Evolutionary conservation across 2,113 vertebrate genomes (phyloP).

Genomic region (Taurulus bubalis): DNA sequence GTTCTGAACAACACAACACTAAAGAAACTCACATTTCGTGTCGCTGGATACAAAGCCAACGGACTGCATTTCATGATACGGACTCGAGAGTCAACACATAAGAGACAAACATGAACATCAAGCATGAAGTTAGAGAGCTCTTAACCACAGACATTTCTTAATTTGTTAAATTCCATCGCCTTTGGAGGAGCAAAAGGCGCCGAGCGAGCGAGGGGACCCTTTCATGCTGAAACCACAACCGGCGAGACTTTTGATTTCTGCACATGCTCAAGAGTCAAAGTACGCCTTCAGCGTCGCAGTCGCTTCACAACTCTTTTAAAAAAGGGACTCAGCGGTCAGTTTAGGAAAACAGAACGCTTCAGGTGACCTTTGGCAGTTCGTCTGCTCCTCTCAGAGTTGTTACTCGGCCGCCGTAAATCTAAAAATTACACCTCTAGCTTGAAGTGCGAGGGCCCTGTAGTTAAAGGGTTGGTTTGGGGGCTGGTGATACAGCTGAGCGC

Average conservation of each 20-base stretch:
- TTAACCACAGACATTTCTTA: not conserved
- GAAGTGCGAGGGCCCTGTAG: constrained; percentile 50
- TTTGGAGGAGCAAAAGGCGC: constrained; percentile 1
- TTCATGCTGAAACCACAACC: not conserved
- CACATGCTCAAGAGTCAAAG: constrained; percentile 14
- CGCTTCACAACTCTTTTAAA: not conserved
- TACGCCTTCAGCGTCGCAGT: not conserved
- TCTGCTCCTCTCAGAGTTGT: constrained; percentile 37
- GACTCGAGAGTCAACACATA: no score
- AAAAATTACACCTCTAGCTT: constrained; percentile 63
- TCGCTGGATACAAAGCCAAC: no score
- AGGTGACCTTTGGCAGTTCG: constrained; percentile 41
- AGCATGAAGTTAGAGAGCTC: no score
- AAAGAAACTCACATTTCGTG: no score
- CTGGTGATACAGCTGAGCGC: constrained; percentile 68
- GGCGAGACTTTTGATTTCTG: not conserved
- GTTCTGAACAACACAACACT: no score
- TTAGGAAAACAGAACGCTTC: constrained; percentile 35
- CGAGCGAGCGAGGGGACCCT: not conserved
- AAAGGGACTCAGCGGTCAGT: not conserved
- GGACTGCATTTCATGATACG: no score
- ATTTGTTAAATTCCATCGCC: not conserved
- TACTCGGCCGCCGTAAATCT: constrained; percentile 56
- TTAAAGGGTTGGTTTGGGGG: constrained; percentile 62
- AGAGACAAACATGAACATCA: constrained; percentile 8